These are phyloP conservation scores for Cryptoprocta ferox DNA, from an alignment of 2,797 vertebrate genomes.

Conservation along the genomic window DNA sequence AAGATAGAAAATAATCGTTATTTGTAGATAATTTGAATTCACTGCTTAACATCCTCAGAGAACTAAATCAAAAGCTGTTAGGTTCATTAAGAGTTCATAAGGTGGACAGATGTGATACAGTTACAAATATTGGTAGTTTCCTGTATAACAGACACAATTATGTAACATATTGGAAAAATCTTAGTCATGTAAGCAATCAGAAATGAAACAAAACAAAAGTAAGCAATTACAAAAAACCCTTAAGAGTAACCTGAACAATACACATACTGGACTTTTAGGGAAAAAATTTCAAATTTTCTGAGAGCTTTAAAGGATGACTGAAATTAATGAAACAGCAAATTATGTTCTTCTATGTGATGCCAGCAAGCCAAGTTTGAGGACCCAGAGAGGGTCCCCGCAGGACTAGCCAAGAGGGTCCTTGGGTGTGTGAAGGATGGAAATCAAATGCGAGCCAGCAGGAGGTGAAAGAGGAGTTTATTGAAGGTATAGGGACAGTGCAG, in stretches of 20 bases:
- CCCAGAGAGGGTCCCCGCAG: background rate
- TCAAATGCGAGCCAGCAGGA: background rate
- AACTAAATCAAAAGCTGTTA: background rate
- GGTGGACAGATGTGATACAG: background rate
- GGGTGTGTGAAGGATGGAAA: background rate
- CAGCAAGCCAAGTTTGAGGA: background rate
- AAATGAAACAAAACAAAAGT: background rate
- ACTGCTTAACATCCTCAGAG: background rate
- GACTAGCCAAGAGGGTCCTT: background rate
- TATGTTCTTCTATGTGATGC: background rate
- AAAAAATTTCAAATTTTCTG: background rate
- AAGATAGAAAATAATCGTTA: background rate
- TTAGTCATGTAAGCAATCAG: background rate
- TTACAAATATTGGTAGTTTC: background rate
- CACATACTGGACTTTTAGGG: background rate
- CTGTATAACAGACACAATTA: background rate
- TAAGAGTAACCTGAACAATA: background rate
- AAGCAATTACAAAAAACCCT: background rate
- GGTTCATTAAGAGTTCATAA: background rate
- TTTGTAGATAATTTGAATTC: background rate
- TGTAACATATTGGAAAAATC: background rate
- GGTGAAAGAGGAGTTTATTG: background rate
- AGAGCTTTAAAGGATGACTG: background rate
- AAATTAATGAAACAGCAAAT: background rate
- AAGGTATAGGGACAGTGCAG: background rate